Evolutionary conservation across 2,888 invertebrate species (phyloP), one percentile per base, ranked within the genome.

Genomic region (Drosophila phalerata): DNA sequence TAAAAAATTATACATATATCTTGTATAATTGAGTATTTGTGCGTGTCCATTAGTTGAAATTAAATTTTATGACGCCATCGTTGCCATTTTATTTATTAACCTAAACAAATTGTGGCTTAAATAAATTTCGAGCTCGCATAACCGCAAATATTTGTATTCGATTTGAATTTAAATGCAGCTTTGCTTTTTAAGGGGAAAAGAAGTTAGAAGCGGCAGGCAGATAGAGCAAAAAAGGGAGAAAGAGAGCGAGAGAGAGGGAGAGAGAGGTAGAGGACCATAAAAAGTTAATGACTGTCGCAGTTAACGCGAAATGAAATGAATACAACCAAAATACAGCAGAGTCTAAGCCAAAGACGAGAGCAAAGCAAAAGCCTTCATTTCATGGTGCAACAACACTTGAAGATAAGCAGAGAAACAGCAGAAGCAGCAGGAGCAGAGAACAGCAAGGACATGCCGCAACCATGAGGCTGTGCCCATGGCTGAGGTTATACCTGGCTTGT

Each of bases 231-330:
- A n/a, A 3, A 22, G 22, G 4, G 22, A 22, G 28, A 28, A 8
- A 28, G 28, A 8, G 19, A 37, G 17, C 34, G 47, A 61, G 13
- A 15, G 38, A 9, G 17, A n/a, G n/a, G 9, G 15, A 9, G 32
- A 10, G n/a, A 15, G 19, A 22, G 19, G 10, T 15, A 5, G 37
- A 43, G n/a, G 13, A 55, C 51, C 76, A 73, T 82, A 73, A 82
- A 87, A 85, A 74, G 80, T 78, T 85, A 85, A 87, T 87, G 88
- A 82, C 80, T 73, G 73, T 40, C 72, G 87, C 82, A 73, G 72
- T 73, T 81, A 81, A 71, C 58, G 70, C 53, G 42, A 57, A 60
- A 53, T 55, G 60, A 72, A 81, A 81, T 71, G 68, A 79, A 81
- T 63, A 57, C 37, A 47, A 47, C 60, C 52, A 53, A 68, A 78